Evolutionary conservation across 2,888 invertebrate genomes (phyloP), one percentile per base, ranked within the genome.

Genomic region (Cistogaster globosa): DNA sequence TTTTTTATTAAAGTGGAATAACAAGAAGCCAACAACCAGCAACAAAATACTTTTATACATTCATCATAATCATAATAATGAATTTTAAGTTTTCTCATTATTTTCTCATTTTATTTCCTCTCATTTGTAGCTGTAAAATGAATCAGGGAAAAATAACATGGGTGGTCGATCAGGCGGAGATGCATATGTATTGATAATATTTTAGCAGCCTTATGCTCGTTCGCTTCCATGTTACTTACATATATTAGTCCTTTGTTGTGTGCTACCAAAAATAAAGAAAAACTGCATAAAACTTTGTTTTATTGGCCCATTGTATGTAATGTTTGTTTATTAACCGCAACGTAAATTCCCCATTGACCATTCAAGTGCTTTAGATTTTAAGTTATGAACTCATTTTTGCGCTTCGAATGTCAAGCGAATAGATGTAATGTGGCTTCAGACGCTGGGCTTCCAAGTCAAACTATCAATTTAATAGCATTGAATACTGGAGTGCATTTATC

Each of bases 401-500:
- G 79, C 22, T 67, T 20, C 45, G 9, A 60, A 60, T 58, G 22
- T 32, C 9, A 2, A 57, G 18, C 48, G 63, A 74, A 78, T 36
- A 45, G 22, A 16, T 68, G 68, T 68, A 36, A 0, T 32, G 68
- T 26, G 58, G 42, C 53, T 57, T 55, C n/a, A 48, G 60, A 53
- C 62, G 76, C 55, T 69, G 83, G 26, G 71, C 84, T 60, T 76
- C 68, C 63, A 65, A 62, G 74, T 79, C 82, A 77, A 87, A 69
- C 81, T 81, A 86, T 87, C 87, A 87, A 87, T 86, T 87, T 87
- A 87, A 86, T 87, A 80, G 85, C 79, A 79, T 26, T 32, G 75
- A 67, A 82, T 84, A 65, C 63, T 87, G 87, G 87, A 88, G 88
- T 87, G 87, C 86, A 87, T 88, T 87, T 87, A 88, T 88, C 88